Evolutionary conservation across 2,797 vertebrate genomes (phyloP), one percentile per base, ranked within the genome.

Genomic region (Bryconaethiops microstoma): DNA sequence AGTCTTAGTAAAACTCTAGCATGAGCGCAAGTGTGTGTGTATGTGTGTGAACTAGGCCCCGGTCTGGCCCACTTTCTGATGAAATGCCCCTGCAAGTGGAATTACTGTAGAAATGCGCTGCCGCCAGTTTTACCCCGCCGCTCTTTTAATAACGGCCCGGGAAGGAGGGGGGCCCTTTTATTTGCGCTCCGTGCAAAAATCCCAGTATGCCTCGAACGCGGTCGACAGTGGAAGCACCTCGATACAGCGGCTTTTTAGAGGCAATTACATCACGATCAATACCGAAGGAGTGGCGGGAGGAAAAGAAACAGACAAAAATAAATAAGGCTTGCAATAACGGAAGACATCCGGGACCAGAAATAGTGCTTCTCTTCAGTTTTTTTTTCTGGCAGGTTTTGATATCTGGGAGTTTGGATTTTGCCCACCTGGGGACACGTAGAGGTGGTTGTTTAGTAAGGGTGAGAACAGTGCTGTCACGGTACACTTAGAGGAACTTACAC

Each of bases 41-140:
- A 19, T 62, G 64, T 74, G 71, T 74, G 78, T 69, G 79, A 80
- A 76, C 65, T 74, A 81, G 70, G 59, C 55, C 76, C 55, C 82
- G 55, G 81, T 86, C 87, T 90, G 86, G 88, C 90, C 88, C 87
- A 86, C 81, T 84, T 88, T 90, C 82, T 87, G 90, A 90, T 91
- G 77, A 79, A 89, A 89, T 85, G 88, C 89, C 82, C 82, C 84
- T 82, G 82, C 85, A 78, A 85, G 89, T 90, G 85, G 87, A 90
- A 89, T 90, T 87, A 82, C 79, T 86, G 86, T 82, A 74, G 85
- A 79, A 89, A 88, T 21, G 80, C 82, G 81, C 85, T 81, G 55
- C 42, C 21, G 60, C 71, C 76, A 86, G 82, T 88, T 87, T 60
- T 80, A 79, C 87, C 89, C 71, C 84, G 78, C 84, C 86, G 88